Percentiles rank a stretch among this genome's conserved stretches.
phyloP scores from a whole-genome alignment of 2,113 vertebrate species.

The Phyllostomus hastatus region DNA sequence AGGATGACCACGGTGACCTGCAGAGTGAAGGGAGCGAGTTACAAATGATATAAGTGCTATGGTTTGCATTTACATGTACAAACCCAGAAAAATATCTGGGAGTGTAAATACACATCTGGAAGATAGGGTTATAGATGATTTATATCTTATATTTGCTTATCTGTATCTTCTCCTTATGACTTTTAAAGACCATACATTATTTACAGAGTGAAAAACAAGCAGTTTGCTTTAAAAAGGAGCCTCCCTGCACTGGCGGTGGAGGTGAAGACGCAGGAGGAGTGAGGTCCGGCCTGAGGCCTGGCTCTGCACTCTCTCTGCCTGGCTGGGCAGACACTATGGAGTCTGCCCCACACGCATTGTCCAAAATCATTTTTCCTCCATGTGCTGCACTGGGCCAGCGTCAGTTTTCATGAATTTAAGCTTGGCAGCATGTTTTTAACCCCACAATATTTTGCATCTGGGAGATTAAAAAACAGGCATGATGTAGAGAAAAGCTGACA shows the following conservation, averaged over 20 bases:
- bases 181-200: background rate
- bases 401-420: slow-evolving; percentile 85
- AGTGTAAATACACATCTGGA: background rate
- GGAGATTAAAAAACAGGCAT: background rate
- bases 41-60: background rate
- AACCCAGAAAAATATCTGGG: background rate
- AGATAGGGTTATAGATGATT: background rate
- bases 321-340: slow-evolving; percentile 76
- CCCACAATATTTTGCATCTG: slow-evolving; percentile 88
- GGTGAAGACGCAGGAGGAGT: background rate
- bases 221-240: background rate
- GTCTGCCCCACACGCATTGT: slow-evolving; percentile 75
- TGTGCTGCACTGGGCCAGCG: slow-evolving; percentile 82
- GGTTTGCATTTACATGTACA: background rate
- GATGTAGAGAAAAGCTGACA: background rate
- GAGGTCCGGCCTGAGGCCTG: background rate
- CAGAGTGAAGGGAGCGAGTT: background rate
- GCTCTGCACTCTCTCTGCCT: slow-evolving; percentile 9
- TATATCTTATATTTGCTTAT: background rate
- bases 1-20: background rate
- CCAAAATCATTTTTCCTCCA: slow-evolving; percentile 75
- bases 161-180: background rate
- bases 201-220: background rate
- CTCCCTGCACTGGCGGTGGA: background rate
- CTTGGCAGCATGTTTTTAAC: slow-evolving; percentile 74